phyloP scores from a whole-genome alignment of 2,113 vertebrate species.

The Rostratula benghalensis region DNA sequence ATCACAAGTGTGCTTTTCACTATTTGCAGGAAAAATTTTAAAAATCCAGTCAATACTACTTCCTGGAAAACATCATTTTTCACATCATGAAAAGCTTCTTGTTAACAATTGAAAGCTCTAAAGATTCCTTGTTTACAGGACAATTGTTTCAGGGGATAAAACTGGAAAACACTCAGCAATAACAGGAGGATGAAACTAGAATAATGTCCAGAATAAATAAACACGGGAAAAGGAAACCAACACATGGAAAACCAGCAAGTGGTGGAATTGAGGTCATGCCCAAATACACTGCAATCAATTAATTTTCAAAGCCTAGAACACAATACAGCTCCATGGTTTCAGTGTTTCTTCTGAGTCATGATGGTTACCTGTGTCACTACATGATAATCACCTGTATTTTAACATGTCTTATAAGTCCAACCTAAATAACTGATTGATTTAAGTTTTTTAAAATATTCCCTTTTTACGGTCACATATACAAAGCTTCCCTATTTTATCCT shows the following conservation, averaged over 20 bases:
- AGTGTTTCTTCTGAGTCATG: background rate
- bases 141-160: background rate
- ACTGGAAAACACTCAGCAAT: background rate
- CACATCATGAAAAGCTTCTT: background rate
- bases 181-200: background rate
- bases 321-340: background rate
- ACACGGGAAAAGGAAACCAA: background rate
- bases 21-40: background rate
- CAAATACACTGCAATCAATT: background rate
- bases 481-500: background rate
- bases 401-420: background rate
- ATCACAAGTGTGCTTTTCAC: background rate
- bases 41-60: background rate
- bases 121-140: background rate
- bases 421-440: rapidly evolving
- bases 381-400: background rate
- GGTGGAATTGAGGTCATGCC: background rate
- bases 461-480: background rate
- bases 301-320: background rate
- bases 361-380: background rate
- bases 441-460: background rate
- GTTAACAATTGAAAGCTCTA: background rate
- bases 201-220: background rate
- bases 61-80: background rate
- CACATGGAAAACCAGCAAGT: background rate